Evolutionary conservation across 2,797 vertebrate species (phyloP).

Genomic region (Limnodromus scolopaceus): DNA sequence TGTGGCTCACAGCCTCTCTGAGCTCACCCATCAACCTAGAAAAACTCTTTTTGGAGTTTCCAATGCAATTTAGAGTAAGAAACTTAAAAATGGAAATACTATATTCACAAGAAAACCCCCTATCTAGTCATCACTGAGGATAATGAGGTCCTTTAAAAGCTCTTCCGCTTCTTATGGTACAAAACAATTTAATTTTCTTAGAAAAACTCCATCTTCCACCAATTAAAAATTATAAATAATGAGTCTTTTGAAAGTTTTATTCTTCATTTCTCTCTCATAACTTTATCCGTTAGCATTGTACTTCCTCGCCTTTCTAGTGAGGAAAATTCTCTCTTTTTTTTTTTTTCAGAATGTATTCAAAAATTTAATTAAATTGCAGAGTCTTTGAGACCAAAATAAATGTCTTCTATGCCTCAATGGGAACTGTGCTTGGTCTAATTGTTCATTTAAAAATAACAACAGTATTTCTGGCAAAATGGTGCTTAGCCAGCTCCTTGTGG

Average conservation of each 20-base stretch:
- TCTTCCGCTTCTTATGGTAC: not conserved
- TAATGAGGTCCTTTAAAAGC: not conserved
- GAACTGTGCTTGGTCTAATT: not conserved
- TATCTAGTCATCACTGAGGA: not conserved
- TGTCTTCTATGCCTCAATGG: not conserved
- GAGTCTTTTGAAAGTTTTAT: not conserved
- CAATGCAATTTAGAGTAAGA: not conserved
- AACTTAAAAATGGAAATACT: not conserved
- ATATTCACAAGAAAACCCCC: not conserved
- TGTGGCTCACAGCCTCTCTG: not conserved
- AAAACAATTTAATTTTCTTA: not conserved
- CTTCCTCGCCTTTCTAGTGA: not conserved
- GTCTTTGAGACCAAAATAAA: not conserved
- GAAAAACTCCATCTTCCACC: not conserved
- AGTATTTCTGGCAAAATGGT: not conserved
- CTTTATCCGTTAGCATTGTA: not conserved
- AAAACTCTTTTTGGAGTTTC: not conserved
- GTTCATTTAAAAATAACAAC: not conserved
- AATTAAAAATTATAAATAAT: not conserved
- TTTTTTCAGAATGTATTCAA: not conserved
- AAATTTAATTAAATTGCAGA: not conserved
- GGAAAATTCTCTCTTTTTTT: not conserved
- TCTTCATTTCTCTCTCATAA: not conserved
- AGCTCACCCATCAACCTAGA: not conserved
- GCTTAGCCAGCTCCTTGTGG: not conserved